phyloP scores from a whole-genome alignment of 2,797 vertebrate genomes.

The Coregonus ussuriensis region DNA sequence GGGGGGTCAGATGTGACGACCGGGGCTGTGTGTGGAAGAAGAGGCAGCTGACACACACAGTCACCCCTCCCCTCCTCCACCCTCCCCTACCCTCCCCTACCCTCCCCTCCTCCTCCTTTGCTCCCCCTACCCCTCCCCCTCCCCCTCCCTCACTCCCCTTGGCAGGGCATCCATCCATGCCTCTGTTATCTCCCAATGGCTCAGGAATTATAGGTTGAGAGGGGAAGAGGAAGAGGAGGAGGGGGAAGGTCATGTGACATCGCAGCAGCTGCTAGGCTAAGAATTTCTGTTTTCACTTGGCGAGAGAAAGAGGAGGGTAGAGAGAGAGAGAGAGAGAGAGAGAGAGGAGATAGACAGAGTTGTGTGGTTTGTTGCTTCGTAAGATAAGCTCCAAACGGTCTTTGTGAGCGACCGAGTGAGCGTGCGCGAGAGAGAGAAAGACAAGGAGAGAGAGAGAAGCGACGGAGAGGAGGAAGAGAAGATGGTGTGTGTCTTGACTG shows the following conservation, averaged over 20 bases:
- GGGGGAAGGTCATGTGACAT: constrained; percentile 65
- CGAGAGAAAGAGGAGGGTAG: constrained; percentile 59
- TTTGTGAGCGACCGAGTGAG: constrained; percentile 61
- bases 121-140: too few species aligned
- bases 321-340: constrained; percentile 43
- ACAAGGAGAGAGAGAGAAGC: constrained; percentile 24
- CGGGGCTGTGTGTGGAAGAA: constrained; percentile 39
- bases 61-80: constrained; percentile 38
- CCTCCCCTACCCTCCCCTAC: neutral
- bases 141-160: constrained; percentile 57
- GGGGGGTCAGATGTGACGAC: constrained; percentile 75
- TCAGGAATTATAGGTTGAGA: constrained; percentile 79
- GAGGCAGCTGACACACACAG: constrained; percentile 57
- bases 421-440: constrained; percentile 59
- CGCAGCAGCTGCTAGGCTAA: constrained; percentile 80
- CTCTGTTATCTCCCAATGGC: constrained; percentile 76
- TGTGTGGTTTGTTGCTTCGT: constrained; percentile 81
- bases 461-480: constrained; percentile 51
- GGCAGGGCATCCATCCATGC: constrained; percentile 73
- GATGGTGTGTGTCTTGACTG: constrained; percentile 74
- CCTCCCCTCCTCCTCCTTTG: constrained; percentile 15
- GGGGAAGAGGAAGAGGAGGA: constrained; percentile 55
- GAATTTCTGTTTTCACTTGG: constrained; percentile 78
- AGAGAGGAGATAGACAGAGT: constrained; percentile 60
- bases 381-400: constrained; percentile 77